phyloP scores from a whole-genome alignment of 2,888 invertebrate species.

The Clistopyga incitator region DNA sequence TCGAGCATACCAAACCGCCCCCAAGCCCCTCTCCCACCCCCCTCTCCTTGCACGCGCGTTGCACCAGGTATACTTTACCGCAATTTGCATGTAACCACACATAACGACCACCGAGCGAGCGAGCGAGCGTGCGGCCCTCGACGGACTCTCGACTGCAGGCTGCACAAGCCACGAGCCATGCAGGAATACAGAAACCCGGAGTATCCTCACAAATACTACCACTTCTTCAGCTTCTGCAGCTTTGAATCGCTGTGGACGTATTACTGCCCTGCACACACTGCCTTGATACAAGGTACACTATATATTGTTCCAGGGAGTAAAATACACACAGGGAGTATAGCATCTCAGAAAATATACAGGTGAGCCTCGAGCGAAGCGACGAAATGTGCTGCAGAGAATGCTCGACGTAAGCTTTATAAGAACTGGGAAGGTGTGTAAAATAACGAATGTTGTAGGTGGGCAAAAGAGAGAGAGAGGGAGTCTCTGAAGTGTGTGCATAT shows the following conservation, averaged over 20 bases:
- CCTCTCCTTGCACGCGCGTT: slow-evolving; percentile 44
- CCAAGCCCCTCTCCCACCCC: slow-evolving; percentile 9
- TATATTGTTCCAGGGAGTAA: slow-evolving; percentile 7
- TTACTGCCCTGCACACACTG: neutral
- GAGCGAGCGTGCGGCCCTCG: slow-evolving; percentile 55
- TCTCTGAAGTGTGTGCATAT: neutral
- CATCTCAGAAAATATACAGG: slow-evolving; percentile 10
- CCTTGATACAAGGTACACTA: slow-evolving; percentile 1
- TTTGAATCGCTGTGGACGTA: slow-evolving; percentile 14
- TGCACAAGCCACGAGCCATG: slow-evolving; percentile 37
- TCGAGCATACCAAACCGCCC: slow-evolving; percentile 3
- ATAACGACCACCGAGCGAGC: slow-evolving; percentile 65
- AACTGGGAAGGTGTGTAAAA: slow-evolving; percentile 42
- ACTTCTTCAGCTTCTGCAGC: neutral
- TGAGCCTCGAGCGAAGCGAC: slow-evolving; percentile 32
- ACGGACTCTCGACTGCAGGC: slow-evolving; percentile 57
- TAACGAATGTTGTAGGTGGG: slow-evolving; percentile 41
- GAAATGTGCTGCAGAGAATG: slow-evolving; percentile 26
- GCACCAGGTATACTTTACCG: slow-evolving; percentile 72
- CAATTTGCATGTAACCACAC: slow-evolving; percentile 74
- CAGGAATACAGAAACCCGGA: neutral
- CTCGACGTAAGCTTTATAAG: slow-evolving; percentile 30
- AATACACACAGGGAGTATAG: slow-evolving; percentile 35
- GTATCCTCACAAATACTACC: neutral
- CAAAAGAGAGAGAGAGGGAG: neutral